Percentiles rank a stretch among this genome's conserved stretches.
Conservation (phyloP, 2,888 invertebrate genomes). For the Trilocha varians region DNA sequence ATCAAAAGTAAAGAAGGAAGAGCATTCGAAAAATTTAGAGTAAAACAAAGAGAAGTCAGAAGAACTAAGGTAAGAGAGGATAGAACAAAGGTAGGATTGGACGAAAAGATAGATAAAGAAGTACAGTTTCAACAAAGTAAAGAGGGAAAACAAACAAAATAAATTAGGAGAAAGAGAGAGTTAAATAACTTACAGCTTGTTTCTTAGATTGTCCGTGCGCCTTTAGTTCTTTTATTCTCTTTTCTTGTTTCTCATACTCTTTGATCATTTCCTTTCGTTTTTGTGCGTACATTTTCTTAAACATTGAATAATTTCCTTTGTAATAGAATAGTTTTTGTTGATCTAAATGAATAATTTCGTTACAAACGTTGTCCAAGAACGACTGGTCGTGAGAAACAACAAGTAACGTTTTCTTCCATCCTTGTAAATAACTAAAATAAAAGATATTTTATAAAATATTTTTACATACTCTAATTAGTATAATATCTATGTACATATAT, state of each 20-base stretch:
- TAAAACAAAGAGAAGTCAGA: too few species aligned
- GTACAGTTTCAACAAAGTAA: too few species aligned
- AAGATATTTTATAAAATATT: too few species aligned
- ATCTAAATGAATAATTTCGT: conserved; percentile 98
- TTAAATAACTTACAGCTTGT: conserved; percentile 80
- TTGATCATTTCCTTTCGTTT: conserved; percentile 96
- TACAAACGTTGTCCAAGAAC: conserved; percentile 99
- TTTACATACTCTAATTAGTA: too few species aligned
- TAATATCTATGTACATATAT: too few species aligned
- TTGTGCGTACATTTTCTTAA: conserved; percentile 98
- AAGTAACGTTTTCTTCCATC: conserved; percentile 98
- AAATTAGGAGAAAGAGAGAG: too few species aligned
- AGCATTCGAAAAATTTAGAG: too few species aligned
- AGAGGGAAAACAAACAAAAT: too few species aligned
- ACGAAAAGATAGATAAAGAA: too few species aligned
- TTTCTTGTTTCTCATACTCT: conserved; percentile 99
- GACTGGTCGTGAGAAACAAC: conserved; percentile 99
- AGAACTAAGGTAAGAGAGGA: too few species aligned
- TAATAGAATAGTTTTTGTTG: conserved; percentile 96
- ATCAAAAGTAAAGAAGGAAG: too few species aligned
- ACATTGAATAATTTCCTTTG: conserved; percentile 97
- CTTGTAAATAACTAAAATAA: conserved; percentile 90
- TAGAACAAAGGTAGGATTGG: too few species aligned
- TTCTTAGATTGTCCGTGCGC: conserved; percentile 96
- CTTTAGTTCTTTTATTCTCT: conserved; percentile 94